phyloP scores from a whole-genome alignment of 2,797 vertebrate genomes.

The Gallirallus australis region DNA sequence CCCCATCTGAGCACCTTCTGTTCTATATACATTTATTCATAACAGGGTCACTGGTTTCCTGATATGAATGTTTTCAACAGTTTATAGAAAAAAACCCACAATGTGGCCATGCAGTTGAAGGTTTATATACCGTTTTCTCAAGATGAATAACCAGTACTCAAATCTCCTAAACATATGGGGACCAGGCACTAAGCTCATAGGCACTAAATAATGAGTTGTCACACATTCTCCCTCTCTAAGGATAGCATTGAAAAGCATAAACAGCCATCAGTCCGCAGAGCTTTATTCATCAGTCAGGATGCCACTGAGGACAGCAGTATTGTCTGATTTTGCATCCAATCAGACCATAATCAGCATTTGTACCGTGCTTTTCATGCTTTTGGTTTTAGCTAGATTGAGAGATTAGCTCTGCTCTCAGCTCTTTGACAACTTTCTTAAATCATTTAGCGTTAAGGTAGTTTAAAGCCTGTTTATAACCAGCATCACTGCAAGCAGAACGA shows the following conservation, averaged over 20 bases:
- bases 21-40: constrained; percentile 4
- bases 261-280: not conserved
- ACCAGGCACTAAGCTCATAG: not conserved
- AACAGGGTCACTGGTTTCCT: not conserved
- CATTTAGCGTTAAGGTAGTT: not conserved
- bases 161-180: not conserved
- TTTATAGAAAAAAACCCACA: not conserved
- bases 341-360: not conserved
- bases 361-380: not conserved
- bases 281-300: not conserved
- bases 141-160: not conserved
- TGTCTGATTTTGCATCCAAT: not conserved
- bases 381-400: not conserved
- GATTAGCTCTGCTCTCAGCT: not conserved
- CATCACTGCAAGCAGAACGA: not conserved
- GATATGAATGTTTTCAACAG: not conserved
- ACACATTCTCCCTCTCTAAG: not conserved
- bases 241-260: not conserved
- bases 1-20: not conserved
- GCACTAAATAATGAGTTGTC: not conserved
- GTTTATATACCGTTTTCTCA: not conserved
- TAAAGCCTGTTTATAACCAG: not conserved
- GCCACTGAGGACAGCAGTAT: not conserved
- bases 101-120: not conserved
- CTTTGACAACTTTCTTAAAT: not conserved